phyloP scores from a whole-genome alignment of 2,797 vertebrate genomes.

The Amniataba percoides region DNA sequence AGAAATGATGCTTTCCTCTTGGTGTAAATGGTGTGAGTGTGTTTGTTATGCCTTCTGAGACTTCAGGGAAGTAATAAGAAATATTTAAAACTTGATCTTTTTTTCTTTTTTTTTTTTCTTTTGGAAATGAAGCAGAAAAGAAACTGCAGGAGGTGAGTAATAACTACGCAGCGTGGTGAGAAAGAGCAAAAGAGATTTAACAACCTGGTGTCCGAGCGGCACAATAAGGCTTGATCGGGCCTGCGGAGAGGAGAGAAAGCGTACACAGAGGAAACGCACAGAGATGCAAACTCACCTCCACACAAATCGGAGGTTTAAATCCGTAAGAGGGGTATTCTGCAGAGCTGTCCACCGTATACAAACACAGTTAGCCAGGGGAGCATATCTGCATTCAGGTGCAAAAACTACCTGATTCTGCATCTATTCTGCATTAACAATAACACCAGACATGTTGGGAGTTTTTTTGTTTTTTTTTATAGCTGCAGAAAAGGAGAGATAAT shows the following conservation, averaged over 20 bases:
- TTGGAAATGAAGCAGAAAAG: conserved; percentile 31
- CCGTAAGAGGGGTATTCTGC: conserved; percentile 17
- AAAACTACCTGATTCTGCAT: conserved; percentile 33
- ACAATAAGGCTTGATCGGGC: conserved; percentile 27
- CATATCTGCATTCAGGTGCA: conserved; percentile 13
- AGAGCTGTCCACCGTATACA: background rate
- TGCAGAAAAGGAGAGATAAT: conserved; percentile 6
- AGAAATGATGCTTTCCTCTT: conserved; percentile 41
- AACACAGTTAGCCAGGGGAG: background rate
- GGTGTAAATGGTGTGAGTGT: conserved; percentile 10
- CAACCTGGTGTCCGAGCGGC: conserved; percentile 9
- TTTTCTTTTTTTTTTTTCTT: too few species aligned
- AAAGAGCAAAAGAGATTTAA: conserved; percentile 31
- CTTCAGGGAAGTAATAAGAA: conserved; percentile 19
- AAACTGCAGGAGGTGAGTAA: conserved; percentile 9
- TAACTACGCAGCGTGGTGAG: conserved; percentile 23
- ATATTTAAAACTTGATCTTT: conserved; percentile 51
- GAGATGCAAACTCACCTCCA: conserved; percentile 29
- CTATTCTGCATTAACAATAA: conserved; percentile 10
- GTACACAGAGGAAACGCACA: background rate
- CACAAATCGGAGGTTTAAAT: conserved; percentile 18
- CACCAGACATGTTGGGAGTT: conserved; percentile 9
- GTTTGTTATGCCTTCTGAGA: conserved; percentile 41
- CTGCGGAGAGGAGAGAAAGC: conserved; percentile 15
- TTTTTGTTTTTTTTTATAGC: background rate